Conservation (phyloP, 2,888 invertebrate species). For the Drosophila flavopinicola region DNA sequence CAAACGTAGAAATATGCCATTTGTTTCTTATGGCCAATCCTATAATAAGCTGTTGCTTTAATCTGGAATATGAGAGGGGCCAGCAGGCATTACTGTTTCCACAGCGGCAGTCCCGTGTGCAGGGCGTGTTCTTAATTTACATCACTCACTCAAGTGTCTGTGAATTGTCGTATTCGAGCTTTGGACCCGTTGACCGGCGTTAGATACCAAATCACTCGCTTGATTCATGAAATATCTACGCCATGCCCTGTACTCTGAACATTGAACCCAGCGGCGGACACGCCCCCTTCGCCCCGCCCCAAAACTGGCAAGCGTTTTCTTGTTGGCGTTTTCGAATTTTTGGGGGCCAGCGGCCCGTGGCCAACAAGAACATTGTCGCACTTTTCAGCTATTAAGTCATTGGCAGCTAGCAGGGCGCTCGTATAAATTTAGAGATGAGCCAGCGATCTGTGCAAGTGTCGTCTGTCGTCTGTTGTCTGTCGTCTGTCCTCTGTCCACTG, state of each 20-base stretch:
- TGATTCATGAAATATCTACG: slow-evolving; percentile 79
- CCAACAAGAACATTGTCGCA: slow-evolving; percentile 52
- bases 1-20: no score
- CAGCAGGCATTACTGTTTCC: background rate
- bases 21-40: no score
- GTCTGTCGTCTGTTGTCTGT: slow-evolving; percentile 15
- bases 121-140: slow-evolving; percentile 59
- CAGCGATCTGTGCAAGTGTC: slow-evolving; percentile 13
- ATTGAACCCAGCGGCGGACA: slow-evolving; percentile 37
- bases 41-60: background rate
- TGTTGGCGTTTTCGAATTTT: slow-evolving; percentile 18
- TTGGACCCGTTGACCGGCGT: slow-evolving; percentile 40
- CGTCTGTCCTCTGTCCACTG: slow-evolving; percentile 16
- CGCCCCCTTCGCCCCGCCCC: slow-evolving; percentile 33
- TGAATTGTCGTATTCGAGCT: slow-evolving; percentile 29
- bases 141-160: slow-evolving; percentile 35
- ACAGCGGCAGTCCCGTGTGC: slow-evolving; percentile 56
- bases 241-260: slow-evolving; percentile 43
- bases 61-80: background rate
- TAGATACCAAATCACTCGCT: slow-evolving; percentile 74
- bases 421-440: slow-evolving; percentile 61
- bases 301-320: slow-evolving; percentile 48
- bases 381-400: slow-evolving; percentile 73
- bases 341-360: slow-evolving; percentile 17
- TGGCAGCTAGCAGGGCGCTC: slow-evolving; percentile 49